Conservation (phyloP, 30 jellyfish, hydroid and myxozoan genomes). For the Cassiopea andromeda region DNA sequence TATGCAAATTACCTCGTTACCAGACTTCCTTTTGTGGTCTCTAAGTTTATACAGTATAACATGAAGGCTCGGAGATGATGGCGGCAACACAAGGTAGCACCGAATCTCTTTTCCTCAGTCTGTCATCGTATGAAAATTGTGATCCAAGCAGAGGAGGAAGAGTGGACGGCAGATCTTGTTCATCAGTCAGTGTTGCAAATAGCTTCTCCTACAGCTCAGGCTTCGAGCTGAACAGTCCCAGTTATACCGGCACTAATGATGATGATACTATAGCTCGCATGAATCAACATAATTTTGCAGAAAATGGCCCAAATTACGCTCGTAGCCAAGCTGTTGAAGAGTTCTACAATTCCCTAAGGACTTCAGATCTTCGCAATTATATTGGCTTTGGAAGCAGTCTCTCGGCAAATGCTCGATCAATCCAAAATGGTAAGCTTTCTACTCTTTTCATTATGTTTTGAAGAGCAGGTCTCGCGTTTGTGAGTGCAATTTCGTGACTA, state of each 20-base stretch:
- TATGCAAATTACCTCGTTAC: conserved; percentile 73
- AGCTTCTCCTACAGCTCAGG: conserved; percentile 91
- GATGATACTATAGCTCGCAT: conserved; percentile 28
- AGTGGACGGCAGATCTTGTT: conserved; percentile 55
- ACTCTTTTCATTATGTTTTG: not conserved
- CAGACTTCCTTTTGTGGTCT: conserved; percentile 64
- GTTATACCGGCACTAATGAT: conserved; percentile 30
- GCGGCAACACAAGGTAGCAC: conserved; percentile 76
- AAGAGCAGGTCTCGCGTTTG: conserved; percentile 50
- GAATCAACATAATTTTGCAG: not conserved
- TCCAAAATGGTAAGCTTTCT: conserved; percentile 67
- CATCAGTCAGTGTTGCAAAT: conserved; percentile 47
- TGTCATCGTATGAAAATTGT: conserved; percentile 43
- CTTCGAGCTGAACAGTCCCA: conserved; percentile 74
- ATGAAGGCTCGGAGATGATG: conserved; percentile 56
- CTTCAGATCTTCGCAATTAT: conserved; percentile 26
- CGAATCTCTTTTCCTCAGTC: conserved; percentile 71
- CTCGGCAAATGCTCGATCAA: conserved; percentile 70
- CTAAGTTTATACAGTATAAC: conserved; percentile 69
- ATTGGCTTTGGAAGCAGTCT: conserved; percentile 62
- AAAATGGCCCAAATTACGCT: not conserved
- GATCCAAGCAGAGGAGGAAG: conserved; percentile 53
- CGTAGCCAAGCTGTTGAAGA: conserved; percentile 52
- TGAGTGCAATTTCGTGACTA: conserved; percentile 71
- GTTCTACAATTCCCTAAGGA: conserved; percentile 37